Base-by-base conservation (phyloP, 1,140 invertebrate species). In the Nasonia vitripennis region DNA sequence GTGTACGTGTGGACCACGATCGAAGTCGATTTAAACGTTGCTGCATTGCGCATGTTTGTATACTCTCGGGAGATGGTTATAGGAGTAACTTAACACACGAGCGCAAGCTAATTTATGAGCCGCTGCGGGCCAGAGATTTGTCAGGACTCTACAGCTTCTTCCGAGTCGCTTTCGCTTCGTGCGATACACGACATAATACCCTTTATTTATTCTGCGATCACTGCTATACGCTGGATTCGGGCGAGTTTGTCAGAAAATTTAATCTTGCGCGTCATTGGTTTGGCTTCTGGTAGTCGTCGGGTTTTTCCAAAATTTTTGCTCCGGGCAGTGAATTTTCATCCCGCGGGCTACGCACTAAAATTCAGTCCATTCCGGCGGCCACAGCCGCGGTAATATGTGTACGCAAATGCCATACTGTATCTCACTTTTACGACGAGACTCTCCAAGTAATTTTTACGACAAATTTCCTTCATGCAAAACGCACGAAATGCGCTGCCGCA, bases 31-130 rank as follows among this genome's bases (percentile, higher is more conserved):
- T 62, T 62, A 6, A 62, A 62, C 55, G 55, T 62, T 14, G 6
- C 55, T 62, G 41, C 10, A 45, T 45, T 62, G 55, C 1, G 20
- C 20, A n/a, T 62, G 55, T 7, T 7, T 20, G 17, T n/a, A n/a
- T 62, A 62, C 14, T 62, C 17, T n/a, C 7, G 55, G 20, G n/a
- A 12, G 34, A 77, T 17, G 73, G 27, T 48, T 83, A 83, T 62
- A 62, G 55, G 34, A 83, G 81, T 34, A 27, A 75, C 48, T 83
- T 41, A 17, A 4, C 34, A 45, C 41, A 55, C 51, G 17, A 5
- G 20, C 14, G n/a, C 1, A 27, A 17, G 37, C 55, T 78, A 84
- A 84, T 84, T 84, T 84, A 84, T 78, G 74, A 51, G 75, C 7
- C 23, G 51, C 51, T 55, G 51, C 34, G 11, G 67, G 51, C 75